Conservation (phyloP, 2,888 invertebrate species). For the Amaurobius ferox region DNA sequence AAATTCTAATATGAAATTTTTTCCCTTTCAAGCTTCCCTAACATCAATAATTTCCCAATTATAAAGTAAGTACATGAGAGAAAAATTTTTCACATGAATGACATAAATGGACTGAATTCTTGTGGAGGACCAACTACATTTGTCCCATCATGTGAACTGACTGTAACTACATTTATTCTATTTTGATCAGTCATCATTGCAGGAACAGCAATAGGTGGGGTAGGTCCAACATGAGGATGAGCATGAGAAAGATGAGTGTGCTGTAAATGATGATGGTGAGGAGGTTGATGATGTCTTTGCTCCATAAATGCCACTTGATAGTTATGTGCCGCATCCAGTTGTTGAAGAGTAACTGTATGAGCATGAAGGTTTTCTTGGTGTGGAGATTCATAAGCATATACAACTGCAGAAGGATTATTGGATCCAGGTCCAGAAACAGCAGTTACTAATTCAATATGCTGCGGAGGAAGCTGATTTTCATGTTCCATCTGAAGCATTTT, state of each 20-base stretch:
- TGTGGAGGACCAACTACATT: slow-evolving; percentile 27
- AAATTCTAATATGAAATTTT: too few relatives aligned
- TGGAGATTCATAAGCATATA: slow-evolving; percentile 34
- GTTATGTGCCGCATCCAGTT: slow-evolving; percentile 27
- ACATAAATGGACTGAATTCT: slow-evolving; percentile 27
- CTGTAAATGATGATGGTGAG: slow-evolving; percentile 26
- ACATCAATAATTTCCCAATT: too few relatives aligned
- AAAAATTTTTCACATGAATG: slow-evolving; percentile 30
- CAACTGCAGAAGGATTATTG: slow-evolving; percentile 14
- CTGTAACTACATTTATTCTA: slow-evolving; percentile 33
- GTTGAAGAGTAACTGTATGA: slow-evolving; percentile 31
- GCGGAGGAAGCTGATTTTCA: slow-evolving; percentile 14
- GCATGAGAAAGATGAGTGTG: slow-evolving; percentile 24
- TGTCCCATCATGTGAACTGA: slow-evolving; percentile 30
- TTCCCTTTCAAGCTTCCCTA: too few relatives aligned
- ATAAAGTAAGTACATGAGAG: too few relatives aligned
- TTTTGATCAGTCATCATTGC: slow-evolving; percentile 58
- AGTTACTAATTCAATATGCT: slow-evolving; percentile 9
- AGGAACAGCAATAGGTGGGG: slow-evolving; percentile 35
- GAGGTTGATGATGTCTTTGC: slow-evolving; percentile 33
- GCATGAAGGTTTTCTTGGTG: slow-evolving; percentile 32
- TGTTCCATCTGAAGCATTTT: neutral
- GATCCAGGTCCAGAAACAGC: neutral
- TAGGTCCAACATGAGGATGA: slow-evolving; percentile 37
- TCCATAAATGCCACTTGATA: slow-evolving; percentile 49